These are phyloP conservation scores for Ctenoplectra terminalis DNA, from an alignment of 1,140 invertebrate species.

Conservation along the genomic window DNA sequence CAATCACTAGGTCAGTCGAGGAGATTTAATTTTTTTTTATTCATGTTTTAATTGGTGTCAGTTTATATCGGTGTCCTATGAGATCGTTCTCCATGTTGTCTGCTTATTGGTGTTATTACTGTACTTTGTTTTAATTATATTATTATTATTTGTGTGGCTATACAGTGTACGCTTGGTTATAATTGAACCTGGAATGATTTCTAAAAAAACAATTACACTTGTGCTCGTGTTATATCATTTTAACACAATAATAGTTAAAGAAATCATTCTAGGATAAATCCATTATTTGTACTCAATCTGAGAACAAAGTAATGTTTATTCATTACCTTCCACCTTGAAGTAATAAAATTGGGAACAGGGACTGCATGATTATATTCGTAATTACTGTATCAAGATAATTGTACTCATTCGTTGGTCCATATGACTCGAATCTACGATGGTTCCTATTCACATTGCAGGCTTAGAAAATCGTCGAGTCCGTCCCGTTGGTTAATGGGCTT, in stretches of 20 bases:
- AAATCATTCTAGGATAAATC: neutral
- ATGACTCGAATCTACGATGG: neutral
- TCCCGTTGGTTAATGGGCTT: conserved; percentile 83
- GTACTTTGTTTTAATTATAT: neutral
- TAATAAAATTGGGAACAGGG: neutral
- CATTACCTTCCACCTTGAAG: neutral
- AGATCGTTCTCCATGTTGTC: conserved; percentile 1
- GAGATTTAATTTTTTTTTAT: conserved; percentile 52
- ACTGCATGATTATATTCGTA: conserved; percentile 47
- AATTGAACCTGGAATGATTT: neutral
- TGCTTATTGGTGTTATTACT: conserved; percentile 21
- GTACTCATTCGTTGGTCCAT: neutral
- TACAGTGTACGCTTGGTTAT: neutral
- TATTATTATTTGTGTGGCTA: neutral
- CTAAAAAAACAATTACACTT: neutral
- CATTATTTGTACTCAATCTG: neutral
- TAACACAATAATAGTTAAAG: neutral
- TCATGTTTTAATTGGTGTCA: conserved; percentile 59
- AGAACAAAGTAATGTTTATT: neutral
- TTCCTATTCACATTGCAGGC: conserved; percentile 77
- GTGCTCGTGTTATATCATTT: neutral
- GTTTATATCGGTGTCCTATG: conserved; percentile 18
- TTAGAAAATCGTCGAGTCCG: conserved; percentile 87
- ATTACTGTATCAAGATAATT: conserved; percentile 65
- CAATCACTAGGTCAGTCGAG: conserved; percentile 71